Conservation (phyloP, 2,113 vertebrate species). For the Eira barbara region DNA sequence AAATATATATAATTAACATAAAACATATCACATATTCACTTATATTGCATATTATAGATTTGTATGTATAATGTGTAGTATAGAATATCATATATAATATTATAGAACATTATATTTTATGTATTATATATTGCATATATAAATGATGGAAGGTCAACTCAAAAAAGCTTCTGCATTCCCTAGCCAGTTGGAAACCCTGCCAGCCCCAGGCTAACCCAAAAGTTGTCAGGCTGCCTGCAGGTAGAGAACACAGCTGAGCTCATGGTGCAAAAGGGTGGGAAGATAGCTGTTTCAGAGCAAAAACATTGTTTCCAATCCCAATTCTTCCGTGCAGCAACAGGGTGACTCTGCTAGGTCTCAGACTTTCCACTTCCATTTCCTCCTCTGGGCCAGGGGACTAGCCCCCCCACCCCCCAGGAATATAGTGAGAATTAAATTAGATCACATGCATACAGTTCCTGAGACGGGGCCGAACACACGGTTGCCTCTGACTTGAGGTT, state of each 20-base stretch:
- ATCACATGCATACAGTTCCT: background rate
- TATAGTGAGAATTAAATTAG: background rate
- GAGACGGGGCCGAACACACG: background rate
- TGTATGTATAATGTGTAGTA: background rate
- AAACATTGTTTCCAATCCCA: background rate
- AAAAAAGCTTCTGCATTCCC: background rate
- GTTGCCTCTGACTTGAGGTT: background rate
- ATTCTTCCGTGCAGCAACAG: accelerated
- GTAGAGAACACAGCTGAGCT: background rate
- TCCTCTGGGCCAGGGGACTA: background rate
- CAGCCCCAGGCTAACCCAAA: background rate
- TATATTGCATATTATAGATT: background rate
- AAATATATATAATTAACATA: background rate
- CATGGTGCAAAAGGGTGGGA: background rate
- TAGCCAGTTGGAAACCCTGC: background rate
- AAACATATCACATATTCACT: background rate
- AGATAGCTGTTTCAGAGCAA: background rate
- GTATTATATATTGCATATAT: background rate
- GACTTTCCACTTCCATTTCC: background rate
- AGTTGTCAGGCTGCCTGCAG: background rate
- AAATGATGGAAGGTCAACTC: background rate
- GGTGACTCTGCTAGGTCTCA: background rate
- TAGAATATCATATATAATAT: background rate
- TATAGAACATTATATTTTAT: background rate
- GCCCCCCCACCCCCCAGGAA: background rate